Percentiles rank a stretch among this genome's conserved stretches.
These are phyloP conservation scores for Clamator glandarius DNA, from an alignment of 2,797 vertebrate genomes.

Conservation along the genomic window DNA sequence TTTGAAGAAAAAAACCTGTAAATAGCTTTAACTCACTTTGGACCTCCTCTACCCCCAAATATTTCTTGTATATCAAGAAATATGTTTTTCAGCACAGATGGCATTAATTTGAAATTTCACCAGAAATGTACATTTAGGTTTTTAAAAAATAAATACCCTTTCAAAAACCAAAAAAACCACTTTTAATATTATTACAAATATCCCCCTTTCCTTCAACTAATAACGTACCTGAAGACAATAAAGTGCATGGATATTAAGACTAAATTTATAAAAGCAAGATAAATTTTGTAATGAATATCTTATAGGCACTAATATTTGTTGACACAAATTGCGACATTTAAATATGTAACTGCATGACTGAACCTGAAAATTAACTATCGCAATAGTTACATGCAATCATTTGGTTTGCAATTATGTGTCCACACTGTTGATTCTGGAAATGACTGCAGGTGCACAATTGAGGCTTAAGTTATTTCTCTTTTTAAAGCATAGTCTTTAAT, in stretches of 20 bases:
- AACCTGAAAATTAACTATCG: constrained; percentile 40
- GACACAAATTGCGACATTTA: constrained; percentile 22
- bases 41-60: rapidly evolving
- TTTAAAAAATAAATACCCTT: not conserved
- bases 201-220: not conserved
- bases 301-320: not conserved
- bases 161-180: no score
- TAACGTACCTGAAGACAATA: not conserved
- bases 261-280: not conserved
- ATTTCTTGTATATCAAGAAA: not conserved
- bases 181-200: not conserved
- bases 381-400: not conserved
- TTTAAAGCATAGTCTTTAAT: constrained; percentile 23
- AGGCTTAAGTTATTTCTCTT: not conserved
- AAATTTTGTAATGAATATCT: not conserved
- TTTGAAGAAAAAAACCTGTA: not conserved
- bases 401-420: constrained; percentile 2
- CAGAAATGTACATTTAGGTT: not conserved
- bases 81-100: not conserved
- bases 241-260: not conserved
- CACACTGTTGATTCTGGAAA: not conserved
- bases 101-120: not conserved
- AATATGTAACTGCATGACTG: not conserved
- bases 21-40: not conserved
- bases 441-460: constrained; percentile 50